Conservation (phyloP, 2,113 vertebrate genomes). For the Jacana jacana region DNA sequence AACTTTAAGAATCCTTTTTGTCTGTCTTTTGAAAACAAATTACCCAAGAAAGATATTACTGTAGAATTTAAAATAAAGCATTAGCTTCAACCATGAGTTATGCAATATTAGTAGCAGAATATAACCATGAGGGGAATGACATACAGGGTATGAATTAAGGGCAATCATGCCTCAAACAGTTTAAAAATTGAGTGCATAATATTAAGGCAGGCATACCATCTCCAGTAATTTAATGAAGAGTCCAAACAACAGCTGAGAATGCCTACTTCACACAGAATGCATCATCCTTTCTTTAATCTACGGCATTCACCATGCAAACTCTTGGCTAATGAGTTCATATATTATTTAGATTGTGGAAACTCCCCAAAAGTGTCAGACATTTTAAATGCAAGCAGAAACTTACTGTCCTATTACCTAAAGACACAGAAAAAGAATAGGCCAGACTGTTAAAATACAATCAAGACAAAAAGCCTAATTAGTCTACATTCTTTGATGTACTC, state of each 20-base stretch:
- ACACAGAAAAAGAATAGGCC: neutral
- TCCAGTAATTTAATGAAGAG: slow-evolving; percentile 9
- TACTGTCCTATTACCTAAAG: neutral
- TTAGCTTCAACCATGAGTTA: neutral
- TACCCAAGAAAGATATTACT: neutral
- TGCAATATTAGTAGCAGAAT: neutral
- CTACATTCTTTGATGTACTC: neutral
- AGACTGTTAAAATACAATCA: neutral
- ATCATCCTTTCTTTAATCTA: neutral
- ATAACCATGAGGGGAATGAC: slow-evolving; percentile 5
- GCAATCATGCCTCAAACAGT: slow-evolving; percentile 10
- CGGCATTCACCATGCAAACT: neutral
- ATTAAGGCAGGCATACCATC: slow-evolving; percentile 6
- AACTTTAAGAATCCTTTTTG: neutral
- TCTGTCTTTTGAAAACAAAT: slow-evolving; percentile 4
- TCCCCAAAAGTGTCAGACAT: neutral
- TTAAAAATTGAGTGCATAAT: slow-evolving; percentile 37
- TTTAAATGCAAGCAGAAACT: neutral
- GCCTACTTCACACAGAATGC: neutral
- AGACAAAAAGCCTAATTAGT: neutral
- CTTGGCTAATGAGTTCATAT: neutral
- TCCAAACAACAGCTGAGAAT: neutral
- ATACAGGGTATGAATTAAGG: slow-evolving; percentile 7
- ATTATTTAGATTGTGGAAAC: neutral
- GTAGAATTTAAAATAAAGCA: neutral